Percentiles rank a stretch among this genome's conserved stretches.
These are phyloP conservation scores for Clistopyga incitator DNA, from an alignment of 2,888 invertebrate genomes.

Conservation along the genomic window DNA sequence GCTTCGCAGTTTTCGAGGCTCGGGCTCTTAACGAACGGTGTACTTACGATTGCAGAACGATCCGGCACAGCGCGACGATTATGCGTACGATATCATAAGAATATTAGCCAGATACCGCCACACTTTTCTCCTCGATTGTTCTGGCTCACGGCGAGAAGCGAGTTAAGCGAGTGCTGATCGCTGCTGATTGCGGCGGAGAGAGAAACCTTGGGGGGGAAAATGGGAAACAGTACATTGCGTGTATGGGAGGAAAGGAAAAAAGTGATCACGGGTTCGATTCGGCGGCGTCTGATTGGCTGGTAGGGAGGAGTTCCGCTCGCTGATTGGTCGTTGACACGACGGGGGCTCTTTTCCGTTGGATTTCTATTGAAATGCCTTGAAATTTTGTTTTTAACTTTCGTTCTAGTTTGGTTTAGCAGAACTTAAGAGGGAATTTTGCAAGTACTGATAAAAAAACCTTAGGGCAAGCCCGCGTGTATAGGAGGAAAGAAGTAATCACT, in stretches of 20 bases:
- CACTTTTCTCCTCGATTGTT: conserved; percentile 69
- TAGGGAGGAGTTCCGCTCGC: not conserved
- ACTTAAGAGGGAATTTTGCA: too few relatives aligned
- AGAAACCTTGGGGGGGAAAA: conserved; percentile 70
- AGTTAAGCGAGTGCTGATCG: conserved; percentile 56
- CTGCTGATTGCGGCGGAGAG: conserved; percentile 44
- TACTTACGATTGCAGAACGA: conserved; percentile 79
- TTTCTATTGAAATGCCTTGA: too few relatives aligned
- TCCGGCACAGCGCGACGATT: conserved; percentile 73
- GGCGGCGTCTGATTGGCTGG: conserved; percentile 72
- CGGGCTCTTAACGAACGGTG: not conserved
- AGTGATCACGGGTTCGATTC: conserved; percentile 75
- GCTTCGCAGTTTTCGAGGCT: not conserved
- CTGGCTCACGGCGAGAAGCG: conserved; percentile 42
- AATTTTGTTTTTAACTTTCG: too few relatives aligned
- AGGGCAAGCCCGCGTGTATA: too few relatives aligned
- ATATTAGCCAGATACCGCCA: conserved; percentile 70
- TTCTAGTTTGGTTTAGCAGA: too few relatives aligned
- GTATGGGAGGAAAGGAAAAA: too few relatives aligned
- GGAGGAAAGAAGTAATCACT: too few relatives aligned
- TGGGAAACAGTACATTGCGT: conserved; percentile 66
- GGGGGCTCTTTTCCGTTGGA: too few relatives aligned
- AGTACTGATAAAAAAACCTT: too few relatives aligned
- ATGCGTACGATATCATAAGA: conserved; percentile 79
- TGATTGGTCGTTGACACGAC: not conserved